phyloP scores from a whole-genome alignment of 2,888 invertebrate species.

The Apocheima hispidaria region DNA sequence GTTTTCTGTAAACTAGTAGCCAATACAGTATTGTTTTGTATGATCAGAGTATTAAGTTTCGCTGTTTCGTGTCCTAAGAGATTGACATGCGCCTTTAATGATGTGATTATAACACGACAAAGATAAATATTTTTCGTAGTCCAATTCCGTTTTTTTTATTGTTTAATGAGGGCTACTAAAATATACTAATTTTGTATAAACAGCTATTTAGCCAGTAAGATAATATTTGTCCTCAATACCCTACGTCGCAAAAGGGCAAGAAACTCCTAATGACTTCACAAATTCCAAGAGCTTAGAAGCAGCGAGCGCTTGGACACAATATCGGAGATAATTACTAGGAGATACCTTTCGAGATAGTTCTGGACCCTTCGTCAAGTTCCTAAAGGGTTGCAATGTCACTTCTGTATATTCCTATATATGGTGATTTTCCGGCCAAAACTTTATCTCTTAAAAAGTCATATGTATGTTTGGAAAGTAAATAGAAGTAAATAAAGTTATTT shows the following conservation, averaged over 20 bases:
- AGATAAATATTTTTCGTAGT: too few species aligned
- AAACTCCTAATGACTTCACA: constrained; percentile 29
- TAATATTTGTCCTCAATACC: constrained; percentile 5
- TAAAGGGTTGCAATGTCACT: background rate
- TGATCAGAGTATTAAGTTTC: too few species aligned
- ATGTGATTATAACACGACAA: too few species aligned
- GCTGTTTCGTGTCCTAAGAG: too few species aligned
- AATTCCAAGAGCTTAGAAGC: constrained; percentile 22
- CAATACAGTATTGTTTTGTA: too few species aligned
- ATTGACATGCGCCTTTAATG: too few species aligned
- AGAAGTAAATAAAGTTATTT: too few species aligned
- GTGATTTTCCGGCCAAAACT: too few species aligned
- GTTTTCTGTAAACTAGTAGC: too few species aligned
- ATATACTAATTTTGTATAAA: background rate
- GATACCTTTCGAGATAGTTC: constrained; percentile 24
- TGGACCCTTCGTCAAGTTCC: background rate
- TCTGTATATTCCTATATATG: background rate
- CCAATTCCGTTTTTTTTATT: too few species aligned
- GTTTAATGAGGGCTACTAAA: background rate
- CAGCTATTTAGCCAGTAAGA: background rate
- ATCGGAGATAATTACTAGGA: constrained; percentile 27
- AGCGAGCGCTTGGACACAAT: constrained; percentile 19
- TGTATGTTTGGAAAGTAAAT: too few species aligned
- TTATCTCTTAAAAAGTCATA: too few species aligned
- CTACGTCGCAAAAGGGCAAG: constrained; percentile 22